Evolutionary conservation across 2,797 vertebrate genomes (phyloP).

Genomic region (Hirundo rustica): DNA sequence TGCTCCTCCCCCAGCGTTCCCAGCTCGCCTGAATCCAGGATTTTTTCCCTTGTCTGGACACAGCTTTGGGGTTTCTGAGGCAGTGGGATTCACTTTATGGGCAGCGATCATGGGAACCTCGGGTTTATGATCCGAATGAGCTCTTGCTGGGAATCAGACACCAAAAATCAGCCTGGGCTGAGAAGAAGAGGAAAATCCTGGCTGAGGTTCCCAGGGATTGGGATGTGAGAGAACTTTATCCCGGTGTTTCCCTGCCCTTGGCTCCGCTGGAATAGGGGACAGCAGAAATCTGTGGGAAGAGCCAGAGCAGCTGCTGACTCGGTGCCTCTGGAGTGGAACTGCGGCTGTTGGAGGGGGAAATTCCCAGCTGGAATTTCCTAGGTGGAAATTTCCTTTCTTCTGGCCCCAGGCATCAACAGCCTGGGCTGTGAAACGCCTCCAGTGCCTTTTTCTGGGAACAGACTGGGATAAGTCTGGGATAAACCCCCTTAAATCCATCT

Average conservation of each 20-base stretch:
- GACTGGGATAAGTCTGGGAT: background rate
- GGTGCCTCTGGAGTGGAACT: accelerated
- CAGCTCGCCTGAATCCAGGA: accelerated
- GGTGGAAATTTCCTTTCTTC: background rate
- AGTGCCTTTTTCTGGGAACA: background rate
- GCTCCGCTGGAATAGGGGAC: background rate
- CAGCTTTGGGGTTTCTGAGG: background rate
- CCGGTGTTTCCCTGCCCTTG: background rate
- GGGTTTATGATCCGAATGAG: background rate
- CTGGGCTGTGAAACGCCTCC: background rate
- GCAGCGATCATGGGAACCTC: background rate
- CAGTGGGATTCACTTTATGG: background rate
- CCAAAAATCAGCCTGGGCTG: background rate
- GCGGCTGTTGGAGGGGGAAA: background rate
- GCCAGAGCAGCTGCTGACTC: background rate
- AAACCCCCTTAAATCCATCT: background rate
- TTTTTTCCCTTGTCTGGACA: background rate
- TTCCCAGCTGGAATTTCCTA: background rate
- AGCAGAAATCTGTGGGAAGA: background rate
- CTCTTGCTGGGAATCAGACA: background rate
- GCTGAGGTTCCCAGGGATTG: background rate
- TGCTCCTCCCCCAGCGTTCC: background rate
- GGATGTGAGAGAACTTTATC: background rate
- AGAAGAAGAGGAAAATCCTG: background rate
- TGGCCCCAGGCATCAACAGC: accelerated